Evolutionary conservation across 2,888 invertebrate species (phyloP).

Genomic region (Seladonia tumulorum): DNA sequence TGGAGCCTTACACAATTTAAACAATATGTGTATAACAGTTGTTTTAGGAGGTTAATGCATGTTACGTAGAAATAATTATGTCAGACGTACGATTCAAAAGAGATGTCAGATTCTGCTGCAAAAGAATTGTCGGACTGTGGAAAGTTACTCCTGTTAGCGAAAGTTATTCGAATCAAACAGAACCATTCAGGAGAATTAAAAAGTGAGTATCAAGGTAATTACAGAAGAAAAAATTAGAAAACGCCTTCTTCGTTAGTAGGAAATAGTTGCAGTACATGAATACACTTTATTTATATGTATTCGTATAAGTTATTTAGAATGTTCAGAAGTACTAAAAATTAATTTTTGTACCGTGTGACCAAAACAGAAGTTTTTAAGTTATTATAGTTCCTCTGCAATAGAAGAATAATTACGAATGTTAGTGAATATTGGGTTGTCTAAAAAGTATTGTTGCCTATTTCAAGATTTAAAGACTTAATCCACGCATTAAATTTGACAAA

Average conservation of each 20-base stretch:
- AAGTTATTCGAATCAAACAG: background rate
- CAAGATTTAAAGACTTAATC: no score
- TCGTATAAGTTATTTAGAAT: background rate
- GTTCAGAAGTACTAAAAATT: background rate
- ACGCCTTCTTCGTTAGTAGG: background rate
- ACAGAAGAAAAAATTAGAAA: background rate
- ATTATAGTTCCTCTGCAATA: background rate
- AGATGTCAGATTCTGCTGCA: constrained; percentile 30
- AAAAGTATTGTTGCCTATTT: no score
- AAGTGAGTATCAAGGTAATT: background rate
- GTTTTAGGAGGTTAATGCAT: constrained; percentile 39
- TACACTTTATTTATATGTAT: background rate
- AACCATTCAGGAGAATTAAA: background rate
- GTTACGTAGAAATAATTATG: constrained; percentile 10
- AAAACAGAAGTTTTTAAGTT: background rate
- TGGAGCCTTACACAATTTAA: background rate
- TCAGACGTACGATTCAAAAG: background rate
- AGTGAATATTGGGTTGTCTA: no score
- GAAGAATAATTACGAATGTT: background rate
- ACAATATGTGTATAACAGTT: background rate
- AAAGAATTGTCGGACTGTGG: constrained; percentile 18
- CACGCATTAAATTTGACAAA: background rate
- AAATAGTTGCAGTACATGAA: background rate
- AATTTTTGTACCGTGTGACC: background rate
- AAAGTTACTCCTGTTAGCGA: constrained; percentile 15